phyloP scores from a whole-genome alignment of 2,888 invertebrate genomes.

The Nephrocerus scutellatus region DNA sequence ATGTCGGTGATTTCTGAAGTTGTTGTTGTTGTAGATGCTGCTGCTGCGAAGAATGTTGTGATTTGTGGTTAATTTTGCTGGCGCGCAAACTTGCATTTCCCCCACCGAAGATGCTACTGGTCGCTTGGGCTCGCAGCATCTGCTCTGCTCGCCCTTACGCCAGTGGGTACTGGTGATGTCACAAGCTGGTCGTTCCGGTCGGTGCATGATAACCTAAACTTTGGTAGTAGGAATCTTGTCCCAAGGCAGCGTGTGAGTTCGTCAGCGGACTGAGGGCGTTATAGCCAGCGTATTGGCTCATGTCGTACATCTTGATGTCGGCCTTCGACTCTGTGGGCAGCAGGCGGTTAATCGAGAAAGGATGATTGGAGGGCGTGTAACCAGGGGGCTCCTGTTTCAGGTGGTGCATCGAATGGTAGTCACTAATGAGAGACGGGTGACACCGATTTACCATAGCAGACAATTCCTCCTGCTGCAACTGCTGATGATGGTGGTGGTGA shows the following conservation, averaged over 20 bases:
- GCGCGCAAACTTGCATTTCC: conserved; percentile 15
- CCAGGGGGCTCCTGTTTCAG: conserved; percentile 72
- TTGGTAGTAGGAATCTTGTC: conserved; percentile 76
- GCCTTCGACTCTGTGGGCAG: conserved; percentile 82
- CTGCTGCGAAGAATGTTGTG: conserved; percentile 16
- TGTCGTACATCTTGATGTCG: conserved; percentile 89
- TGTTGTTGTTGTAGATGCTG: conserved; percentile 29
- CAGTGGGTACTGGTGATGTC: conserved; percentile 77
- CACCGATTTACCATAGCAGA: conserved; percentile 61
- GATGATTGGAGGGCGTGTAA: conserved; percentile 79
- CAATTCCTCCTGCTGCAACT: conserved; percentile 54
- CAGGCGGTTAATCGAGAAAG: conserved; percentile 90
- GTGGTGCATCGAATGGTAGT: conserved; percentile 59
- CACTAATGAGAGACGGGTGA: conserved; percentile 56
- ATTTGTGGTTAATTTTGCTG: conserved; percentile 13
- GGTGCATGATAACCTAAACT: conserved; percentile 68
- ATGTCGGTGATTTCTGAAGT: conserved; percentile 11
- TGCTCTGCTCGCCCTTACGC: conserved; percentile 61
- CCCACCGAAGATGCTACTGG: conserved; percentile 26
- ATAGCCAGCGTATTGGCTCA: conserved; percentile 59
- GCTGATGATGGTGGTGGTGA: conserved; percentile 51
- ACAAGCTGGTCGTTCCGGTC: conserved; percentile 74
- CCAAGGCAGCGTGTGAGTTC: conserved; percentile 57
- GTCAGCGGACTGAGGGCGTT: conserved; percentile 57
- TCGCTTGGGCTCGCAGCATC: conserved; percentile 38